Evolutionary conservation across 1,140 invertebrate species (phyloP).

Genomic region (Bombus terrestris): DNA sequence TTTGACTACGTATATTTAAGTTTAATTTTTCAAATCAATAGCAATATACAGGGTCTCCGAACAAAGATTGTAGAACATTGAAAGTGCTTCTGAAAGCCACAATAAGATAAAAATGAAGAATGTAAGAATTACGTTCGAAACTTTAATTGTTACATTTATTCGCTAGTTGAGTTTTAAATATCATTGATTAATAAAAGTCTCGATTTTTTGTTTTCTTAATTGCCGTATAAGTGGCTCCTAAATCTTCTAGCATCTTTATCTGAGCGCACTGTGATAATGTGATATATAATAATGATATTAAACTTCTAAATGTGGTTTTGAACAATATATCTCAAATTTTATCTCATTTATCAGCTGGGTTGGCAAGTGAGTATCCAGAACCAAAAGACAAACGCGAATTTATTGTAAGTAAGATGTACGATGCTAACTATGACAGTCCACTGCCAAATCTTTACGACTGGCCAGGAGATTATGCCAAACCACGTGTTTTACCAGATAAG

Average conservation of each 20-base stretch:
- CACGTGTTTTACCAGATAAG: constrained; percentile 79
- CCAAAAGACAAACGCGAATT: constrained; percentile 89
- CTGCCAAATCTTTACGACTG: constrained; percentile 90
- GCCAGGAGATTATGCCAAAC: constrained; percentile 82
- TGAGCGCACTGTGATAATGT: no score
- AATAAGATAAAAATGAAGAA: no score
- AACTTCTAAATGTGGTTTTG: background rate
- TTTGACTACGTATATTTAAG: background rate
- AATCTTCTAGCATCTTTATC: background rate
- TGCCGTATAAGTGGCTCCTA: background rate
- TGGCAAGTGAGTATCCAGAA: constrained; percentile 93
- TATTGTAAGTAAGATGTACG: constrained; percentile 90
- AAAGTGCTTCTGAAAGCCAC: no score
- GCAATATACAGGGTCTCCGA: no score
- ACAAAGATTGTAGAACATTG: no score
- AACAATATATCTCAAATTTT: background rate
- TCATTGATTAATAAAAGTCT: no score
- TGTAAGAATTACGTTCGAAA: no score
- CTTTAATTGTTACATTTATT: no score
- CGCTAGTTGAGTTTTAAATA: no score
- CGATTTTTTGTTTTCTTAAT: no score
- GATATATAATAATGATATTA: background rate
- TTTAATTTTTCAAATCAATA: background rate
- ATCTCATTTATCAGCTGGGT: constrained; percentile 80
- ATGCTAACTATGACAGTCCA: constrained; percentile 90